Percentiles rank a stretch among this genome's conserved stretches.
phyloP scores from a whole-genome alignment of 2,797 vertebrate species.

The Bradypus variegatus region DNA sequence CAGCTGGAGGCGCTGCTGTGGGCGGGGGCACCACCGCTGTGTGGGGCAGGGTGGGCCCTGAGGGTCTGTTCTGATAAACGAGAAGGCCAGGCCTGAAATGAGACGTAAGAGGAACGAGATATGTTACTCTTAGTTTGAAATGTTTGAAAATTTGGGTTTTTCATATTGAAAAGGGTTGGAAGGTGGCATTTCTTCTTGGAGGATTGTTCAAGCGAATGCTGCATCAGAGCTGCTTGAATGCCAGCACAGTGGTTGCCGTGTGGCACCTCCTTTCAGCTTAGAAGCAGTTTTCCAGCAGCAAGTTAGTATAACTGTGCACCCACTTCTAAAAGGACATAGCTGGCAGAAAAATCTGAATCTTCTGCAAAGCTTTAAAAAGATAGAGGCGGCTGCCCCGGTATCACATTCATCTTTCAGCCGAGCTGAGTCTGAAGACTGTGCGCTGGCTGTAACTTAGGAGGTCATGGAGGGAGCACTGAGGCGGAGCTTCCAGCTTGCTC shows the following conservation, averaged over 20 bases:
- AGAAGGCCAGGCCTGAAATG: conserved; percentile 31
- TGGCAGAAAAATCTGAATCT: no score
- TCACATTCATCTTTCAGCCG: no score
- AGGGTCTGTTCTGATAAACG: background rate
- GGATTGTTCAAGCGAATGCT: background rate
- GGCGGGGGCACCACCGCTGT: no score
- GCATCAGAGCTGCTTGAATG: background rate
- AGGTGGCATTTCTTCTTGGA: background rate
- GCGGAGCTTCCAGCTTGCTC: no score
- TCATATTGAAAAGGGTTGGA: background rate
- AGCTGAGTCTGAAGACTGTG: no score
- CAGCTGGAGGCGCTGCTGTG: no score
- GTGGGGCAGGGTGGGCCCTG: no score
- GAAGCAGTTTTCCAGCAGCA: background rate
- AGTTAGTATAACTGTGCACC: background rate
- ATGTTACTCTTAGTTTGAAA: background rate
- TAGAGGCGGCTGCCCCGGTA: background rate
- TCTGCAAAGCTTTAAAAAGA: background rate
- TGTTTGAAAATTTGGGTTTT: background rate
- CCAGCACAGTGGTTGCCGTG: no score
- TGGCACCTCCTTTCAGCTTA: background rate
- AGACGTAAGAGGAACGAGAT: background rate
- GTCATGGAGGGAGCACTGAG: no score
- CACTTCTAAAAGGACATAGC: rapidly evolving
- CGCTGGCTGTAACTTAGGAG: no score